Evolutionary conservation across 2,888 invertebrate species (phyloP), one percentile per base, ranked within the genome.

Genomic region (Agriotes lineatus): DNA sequence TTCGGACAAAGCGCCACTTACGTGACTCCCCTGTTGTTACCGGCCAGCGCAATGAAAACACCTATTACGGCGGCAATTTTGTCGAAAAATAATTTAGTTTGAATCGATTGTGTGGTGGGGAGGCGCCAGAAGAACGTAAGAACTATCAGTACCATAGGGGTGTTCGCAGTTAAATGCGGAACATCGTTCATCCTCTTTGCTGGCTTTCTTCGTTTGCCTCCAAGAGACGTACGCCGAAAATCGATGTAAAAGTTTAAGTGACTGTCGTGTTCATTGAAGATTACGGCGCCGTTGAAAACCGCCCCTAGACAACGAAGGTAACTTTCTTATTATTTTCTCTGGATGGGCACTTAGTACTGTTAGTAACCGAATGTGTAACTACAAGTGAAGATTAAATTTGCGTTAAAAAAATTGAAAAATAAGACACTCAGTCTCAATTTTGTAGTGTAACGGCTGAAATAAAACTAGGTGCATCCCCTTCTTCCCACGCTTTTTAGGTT

Each of bases 51-150:
- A 45, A 42, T 50, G 39, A 54, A 42, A 61, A 54, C 42, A 48
- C 18, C 39, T 25, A 35, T 44, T 44, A 16, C 4, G 56, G 54
- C 54, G 35, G 45, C 30, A 67, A 56, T 56, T 67, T 60, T 66
- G 9, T 22, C n/a, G 37, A 48, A 67, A 62, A 67, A 37, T 67
- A 54, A 56, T 61, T 61, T 67, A 25, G 48, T 54, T 56, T 57
- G 33, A 62, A 68, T 68, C 68, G 68, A 68, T 68, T 68, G 25
- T 6, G 63, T 67, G 52, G 68, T 35, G 68, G 68, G 68, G 68
- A 68, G 68, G 54, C 58, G 54, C 42, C 57, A 64, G 42, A 58
- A 63, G 63, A 68, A 63, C 58, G 57, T 37, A 62, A 67, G 61
- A 67, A 67, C 67, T 62, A 67, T 67, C 62, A 68, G 63, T 68